These are phyloP conservation scores for Dolichoris vasculosae DNA, from an alignment of 1,140 invertebrate species.

Conservation along the genomic window DNA sequence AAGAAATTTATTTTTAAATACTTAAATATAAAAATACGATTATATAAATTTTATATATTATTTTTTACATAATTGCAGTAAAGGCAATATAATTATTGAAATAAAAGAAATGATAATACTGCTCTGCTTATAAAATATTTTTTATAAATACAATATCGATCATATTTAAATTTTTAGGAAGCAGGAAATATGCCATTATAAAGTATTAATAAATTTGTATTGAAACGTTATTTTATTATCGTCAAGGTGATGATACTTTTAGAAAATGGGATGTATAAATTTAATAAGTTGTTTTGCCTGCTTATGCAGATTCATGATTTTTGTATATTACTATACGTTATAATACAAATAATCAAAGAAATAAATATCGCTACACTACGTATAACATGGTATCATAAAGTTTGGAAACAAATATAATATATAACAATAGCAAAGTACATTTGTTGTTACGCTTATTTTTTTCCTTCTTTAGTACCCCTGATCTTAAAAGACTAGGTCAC, in stretches of 20 bases:
- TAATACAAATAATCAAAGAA: constrained; percentile 45
- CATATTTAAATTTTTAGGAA: background rate
- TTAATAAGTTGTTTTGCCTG: constrained; percentile 30
- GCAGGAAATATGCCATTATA: background rate
- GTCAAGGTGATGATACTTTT: constrained; percentile 28
- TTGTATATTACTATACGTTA: constrained; percentile 44
- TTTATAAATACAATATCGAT: no score
- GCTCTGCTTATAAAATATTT: no score
- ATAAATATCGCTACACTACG: constrained; percentile 51
- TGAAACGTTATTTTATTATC: constrained; percentile 45
- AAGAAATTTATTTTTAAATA: no score
- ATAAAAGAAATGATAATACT: no score
- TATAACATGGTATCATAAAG: constrained; percentile 52
- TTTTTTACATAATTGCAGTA: no score
- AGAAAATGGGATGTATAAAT: constrained; percentile 33
- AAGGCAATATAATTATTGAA: no score
- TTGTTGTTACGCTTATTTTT: constrained; percentile 30
- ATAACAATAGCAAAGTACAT: constrained; percentile 48
- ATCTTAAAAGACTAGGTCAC: constrained; percentile 47
- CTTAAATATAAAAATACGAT: no score
- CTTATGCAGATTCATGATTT: constrained; percentile 36
- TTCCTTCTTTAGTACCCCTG: constrained; percentile 36
- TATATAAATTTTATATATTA: no score
- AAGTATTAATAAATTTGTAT: constrained; percentile 17
- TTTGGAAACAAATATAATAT: constrained; percentile 52